Conservation (phyloP, 2,113 vertebrate genomes). For the Enhydra lutris region DNA sequence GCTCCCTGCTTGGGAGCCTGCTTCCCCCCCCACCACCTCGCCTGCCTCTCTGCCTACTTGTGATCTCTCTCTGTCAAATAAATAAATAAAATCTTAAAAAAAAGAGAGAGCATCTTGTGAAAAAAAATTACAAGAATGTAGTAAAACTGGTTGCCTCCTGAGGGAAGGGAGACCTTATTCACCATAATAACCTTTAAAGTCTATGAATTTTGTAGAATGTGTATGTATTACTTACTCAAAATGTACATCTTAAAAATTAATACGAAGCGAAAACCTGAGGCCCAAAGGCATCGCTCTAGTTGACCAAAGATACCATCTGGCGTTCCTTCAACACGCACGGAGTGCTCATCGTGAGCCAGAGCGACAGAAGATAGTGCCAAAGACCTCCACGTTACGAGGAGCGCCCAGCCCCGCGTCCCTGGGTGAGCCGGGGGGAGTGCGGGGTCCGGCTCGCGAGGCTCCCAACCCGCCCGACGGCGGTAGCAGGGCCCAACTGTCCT, state of each 20-base stretch:
- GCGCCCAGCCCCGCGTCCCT: background rate
- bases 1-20: too few species aligned
- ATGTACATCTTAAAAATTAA: background rate
- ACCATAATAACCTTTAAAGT: background rate
- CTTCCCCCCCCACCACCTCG: fast-evolving
- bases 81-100: too few species aligned
- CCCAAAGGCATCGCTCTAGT: background rate
- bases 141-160: background rate
- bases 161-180: background rate
- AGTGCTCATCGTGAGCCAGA: background rate
- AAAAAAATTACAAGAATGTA: background rate
- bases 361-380: background rate
- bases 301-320: background rate
- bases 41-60: too few species aligned
- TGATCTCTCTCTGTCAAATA: too few species aligned
- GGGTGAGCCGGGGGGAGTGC: background rate
- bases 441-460: background rate
- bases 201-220: background rate
- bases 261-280: background rate
- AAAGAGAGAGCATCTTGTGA: background rate
- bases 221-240: conserved; percentile 1
- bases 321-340: background rate
- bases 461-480: too few species aligned
- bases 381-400: background rate
- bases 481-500: conserved; percentile 33